Percentiles rank a stretch among this genome's conserved stretches.
These are phyloP conservation scores for Danaus plexippus DNA, from an alignment of 1,140 invertebrate species.

Conservation along the genomic window DNA sequence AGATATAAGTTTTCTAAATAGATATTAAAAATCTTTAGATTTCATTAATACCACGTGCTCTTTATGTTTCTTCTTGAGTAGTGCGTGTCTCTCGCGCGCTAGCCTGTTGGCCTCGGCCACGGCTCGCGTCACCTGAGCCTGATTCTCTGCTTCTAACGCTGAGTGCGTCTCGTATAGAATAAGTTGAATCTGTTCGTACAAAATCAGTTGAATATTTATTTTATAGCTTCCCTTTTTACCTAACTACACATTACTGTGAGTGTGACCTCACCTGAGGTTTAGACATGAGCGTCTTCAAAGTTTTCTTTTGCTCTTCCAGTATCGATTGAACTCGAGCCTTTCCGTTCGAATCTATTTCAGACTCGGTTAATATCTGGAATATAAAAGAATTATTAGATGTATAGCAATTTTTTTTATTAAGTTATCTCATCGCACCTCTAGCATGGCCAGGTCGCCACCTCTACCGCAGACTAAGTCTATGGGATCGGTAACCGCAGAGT, in stretches of 20 bases:
- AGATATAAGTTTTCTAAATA: no score
- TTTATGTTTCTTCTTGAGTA: conserved; percentile 62
- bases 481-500: conserved; percentile 80
- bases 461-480: conserved; percentile 80
- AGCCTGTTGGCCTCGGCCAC: conserved; percentile 75
- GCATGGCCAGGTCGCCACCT: conserved; percentile 78
- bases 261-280: conserved; percentile 73
- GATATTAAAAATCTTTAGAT: no score
- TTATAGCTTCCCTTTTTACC: neutral
- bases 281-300: conserved; percentile 76
- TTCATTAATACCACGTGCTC: conserved; percentile 21
- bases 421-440: conserved; percentile 62
- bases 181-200: conserved; percentile 73
- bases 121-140: conserved; percentile 74
- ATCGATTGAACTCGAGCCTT: conserved; percentile 73
- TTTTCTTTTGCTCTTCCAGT: conserved; percentile 78
- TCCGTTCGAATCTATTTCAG: conserved; percentile 74
- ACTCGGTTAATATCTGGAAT: conserved; percentile 74
- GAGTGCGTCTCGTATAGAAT: conserved; percentile 81
- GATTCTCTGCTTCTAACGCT: conserved; percentile 77
- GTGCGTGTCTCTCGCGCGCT: conserved; percentile 74
- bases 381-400: neutral
- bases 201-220: neutral
- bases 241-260: neutral
- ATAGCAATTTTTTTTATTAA: neutral